Evolutionary conservation across 2,797 vertebrate genomes (phyloP).

Genomic region (Geotrypetes seraphini): DNA sequence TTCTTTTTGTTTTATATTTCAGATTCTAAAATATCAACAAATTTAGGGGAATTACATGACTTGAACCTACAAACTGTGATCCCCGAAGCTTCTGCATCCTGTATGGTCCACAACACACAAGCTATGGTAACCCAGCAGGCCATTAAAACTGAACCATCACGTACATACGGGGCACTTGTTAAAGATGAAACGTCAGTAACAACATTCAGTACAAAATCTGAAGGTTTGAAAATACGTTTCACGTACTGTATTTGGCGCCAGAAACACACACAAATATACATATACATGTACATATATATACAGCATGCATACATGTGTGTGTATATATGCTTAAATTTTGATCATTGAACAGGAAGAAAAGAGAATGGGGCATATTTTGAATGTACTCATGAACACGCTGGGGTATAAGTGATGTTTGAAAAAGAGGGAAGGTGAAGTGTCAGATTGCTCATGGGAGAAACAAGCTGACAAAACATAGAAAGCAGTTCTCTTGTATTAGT

Average conservation of each 20-base stretch:
- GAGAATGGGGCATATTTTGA: no score
- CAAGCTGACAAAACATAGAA: no score
- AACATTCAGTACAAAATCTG: slow-evolving; percentile 55
- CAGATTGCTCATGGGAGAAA: no score
- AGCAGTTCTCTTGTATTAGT: no score
- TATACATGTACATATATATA: no score
- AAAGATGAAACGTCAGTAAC: slow-evolving; percentile 63
- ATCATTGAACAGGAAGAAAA: no score
- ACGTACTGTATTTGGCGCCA: slow-evolving; percentile 52
- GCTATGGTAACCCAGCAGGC: slow-evolving; percentile 56
- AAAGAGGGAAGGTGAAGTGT: no score
- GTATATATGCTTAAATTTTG: slow-evolving; percentile 41
- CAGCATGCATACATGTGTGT: no score
- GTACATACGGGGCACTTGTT: slow-evolving; percentile 61
- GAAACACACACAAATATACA: no score
- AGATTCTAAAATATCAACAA: slow-evolving; percentile 52
- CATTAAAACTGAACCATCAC: slow-evolving; percentile 61
- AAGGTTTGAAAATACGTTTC: slow-evolving; percentile 59
- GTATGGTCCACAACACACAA: slow-evolving; percentile 49
- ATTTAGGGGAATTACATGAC: slow-evolving; percentile 52
- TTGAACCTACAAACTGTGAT: slow-evolving; percentile 52
- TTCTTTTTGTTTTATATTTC: slow-evolving; percentile 18
- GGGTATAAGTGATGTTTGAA: no score
- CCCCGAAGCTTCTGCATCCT: slow-evolving; percentile 46
- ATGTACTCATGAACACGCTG: no score